Evolutionary conservation across 1,140 invertebrate species (phyloP).

Genomic region (Hyphantria cunea): DNA sequence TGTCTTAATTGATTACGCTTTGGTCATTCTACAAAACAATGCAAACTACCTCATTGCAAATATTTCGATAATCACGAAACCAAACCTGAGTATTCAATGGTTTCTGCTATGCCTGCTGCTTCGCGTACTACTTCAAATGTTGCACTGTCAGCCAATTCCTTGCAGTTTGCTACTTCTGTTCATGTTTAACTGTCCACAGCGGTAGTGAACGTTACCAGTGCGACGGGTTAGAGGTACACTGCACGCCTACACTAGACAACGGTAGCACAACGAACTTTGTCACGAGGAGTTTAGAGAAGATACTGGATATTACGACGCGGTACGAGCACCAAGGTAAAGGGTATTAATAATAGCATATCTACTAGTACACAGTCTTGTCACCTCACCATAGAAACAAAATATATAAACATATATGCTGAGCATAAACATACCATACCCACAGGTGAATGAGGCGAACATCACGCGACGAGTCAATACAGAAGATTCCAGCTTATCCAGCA

Average conservation of each 20-base stretch:
- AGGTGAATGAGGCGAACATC: too few species aligned
- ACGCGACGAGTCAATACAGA: too few species aligned
- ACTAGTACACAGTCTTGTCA: slow-evolving; percentile 23
- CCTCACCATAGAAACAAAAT: slow-evolving; percentile 31
- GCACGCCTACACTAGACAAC: slow-evolving; percentile 36
- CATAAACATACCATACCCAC: too few species aligned
- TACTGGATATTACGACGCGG: slow-evolving; percentile 29
- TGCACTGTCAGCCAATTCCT: too few species aligned
- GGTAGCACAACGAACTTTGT: slow-evolving; percentile 39
- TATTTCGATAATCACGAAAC: not conserved
- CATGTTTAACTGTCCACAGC: slow-evolving; percentile 38
- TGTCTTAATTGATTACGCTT: not conserved
- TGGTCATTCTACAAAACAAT: not conserved
- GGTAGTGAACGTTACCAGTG: slow-evolving; percentile 31
- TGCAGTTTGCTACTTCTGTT: not conserved
- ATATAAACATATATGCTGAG: not conserved
- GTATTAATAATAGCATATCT: slow-evolving; percentile 36
- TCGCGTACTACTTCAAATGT: too few species aligned
- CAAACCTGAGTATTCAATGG: too few species aligned
- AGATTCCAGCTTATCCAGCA: too few species aligned
- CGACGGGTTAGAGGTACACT: slow-evolving; percentile 19
- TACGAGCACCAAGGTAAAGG: slow-evolving; percentile 32
- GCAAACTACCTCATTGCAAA: not conserved
- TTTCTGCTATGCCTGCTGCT: too few species aligned
- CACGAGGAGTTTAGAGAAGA: slow-evolving; percentile 30